Conservation (phyloP, 2,888 invertebrate genomes). For the Chrysodeixis includens region DNA sequence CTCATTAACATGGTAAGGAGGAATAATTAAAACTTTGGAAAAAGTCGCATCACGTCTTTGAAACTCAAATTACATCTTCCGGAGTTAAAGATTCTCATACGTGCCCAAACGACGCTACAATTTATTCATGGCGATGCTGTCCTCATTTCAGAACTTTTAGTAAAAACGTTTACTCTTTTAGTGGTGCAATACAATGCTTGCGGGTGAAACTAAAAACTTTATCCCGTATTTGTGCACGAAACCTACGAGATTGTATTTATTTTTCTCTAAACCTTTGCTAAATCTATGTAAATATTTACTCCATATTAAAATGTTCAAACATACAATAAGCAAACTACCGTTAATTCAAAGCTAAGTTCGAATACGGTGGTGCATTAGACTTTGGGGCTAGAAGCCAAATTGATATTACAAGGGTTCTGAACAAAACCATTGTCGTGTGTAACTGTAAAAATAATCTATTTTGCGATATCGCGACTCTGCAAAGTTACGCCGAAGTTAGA, state of each 20-base stretch:
- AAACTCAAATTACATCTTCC: constrained; percentile 54
- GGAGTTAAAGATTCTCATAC: constrained; percentile 57
- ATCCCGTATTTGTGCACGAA: too few relatives aligned
- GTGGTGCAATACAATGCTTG: too few relatives aligned
- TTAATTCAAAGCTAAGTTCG: too few relatives aligned
- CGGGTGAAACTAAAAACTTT: too few relatives aligned
- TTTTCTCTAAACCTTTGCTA: too few relatives aligned
- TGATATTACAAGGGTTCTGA: not conserved
- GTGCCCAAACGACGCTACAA: constrained; percentile 41
- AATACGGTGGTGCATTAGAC: too few relatives aligned
- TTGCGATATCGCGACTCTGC: constrained; percentile 12
- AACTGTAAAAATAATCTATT: not conserved
- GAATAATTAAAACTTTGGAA: constrained; percentile 57
- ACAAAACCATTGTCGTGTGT: not conserved
- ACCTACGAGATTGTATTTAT: too few relatives aligned
- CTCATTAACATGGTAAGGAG: constrained; percentile 52
- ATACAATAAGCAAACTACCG: too few relatives aligned
- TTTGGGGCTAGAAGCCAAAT: not conserved
- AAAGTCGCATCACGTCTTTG: constrained; percentile 50
- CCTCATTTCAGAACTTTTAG: not conserved
- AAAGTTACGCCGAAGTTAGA: constrained; percentile 55
- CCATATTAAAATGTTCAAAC: too few relatives aligned
- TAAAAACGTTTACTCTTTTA: not conserved
- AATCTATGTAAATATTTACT: too few relatives aligned
- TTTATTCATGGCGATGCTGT: constrained; percentile 32